Evolutionary conservation across 2,888 invertebrate genomes (phyloP).

Genomic region (Marronus borbonicus): DNA sequence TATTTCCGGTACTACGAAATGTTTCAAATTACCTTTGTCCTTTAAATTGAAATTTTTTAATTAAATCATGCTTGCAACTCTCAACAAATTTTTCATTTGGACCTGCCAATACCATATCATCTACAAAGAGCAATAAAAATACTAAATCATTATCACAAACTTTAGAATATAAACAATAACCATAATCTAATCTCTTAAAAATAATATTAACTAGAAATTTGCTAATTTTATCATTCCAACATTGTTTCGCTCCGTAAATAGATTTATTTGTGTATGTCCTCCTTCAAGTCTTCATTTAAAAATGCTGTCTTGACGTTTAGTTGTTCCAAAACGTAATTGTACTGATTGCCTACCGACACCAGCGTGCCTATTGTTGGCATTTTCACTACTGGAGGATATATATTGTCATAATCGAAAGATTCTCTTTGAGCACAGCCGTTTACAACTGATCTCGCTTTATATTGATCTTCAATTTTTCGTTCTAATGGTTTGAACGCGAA

Average conservation of each 20-base stretch:
- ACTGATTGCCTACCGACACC: background rate
- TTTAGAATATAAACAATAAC: constrained; percentile 2
- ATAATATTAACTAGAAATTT: background rate
- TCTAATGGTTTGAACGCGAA: no score
- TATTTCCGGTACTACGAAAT: constrained; percentile 45
- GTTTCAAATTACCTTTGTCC: constrained; percentile 27
- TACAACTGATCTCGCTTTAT: background rate
- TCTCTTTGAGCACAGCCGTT: background rate
- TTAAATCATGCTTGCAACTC: background rate
- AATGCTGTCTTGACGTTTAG: background rate
- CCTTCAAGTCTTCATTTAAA: background rate
- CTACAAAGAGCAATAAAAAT: background rate
- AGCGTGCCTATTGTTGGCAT: background rate
- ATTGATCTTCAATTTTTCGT: background rate
- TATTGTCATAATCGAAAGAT: background rate
- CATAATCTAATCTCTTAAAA: background rate
- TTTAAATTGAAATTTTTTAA: background rate
- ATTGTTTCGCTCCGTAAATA: no score
- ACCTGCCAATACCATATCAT: background rate
- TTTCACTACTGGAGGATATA: background rate
- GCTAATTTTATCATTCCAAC: constrained; percentile 44
- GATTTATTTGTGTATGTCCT: background rate
- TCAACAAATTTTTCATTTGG: background rate
- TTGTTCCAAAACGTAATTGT: background rate
- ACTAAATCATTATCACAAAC: constrained; percentile 8